Evolutionary conservation across 2,888 invertebrate genomes (phyloP).

Genomic region (Chelonus formosanus): DNA sequence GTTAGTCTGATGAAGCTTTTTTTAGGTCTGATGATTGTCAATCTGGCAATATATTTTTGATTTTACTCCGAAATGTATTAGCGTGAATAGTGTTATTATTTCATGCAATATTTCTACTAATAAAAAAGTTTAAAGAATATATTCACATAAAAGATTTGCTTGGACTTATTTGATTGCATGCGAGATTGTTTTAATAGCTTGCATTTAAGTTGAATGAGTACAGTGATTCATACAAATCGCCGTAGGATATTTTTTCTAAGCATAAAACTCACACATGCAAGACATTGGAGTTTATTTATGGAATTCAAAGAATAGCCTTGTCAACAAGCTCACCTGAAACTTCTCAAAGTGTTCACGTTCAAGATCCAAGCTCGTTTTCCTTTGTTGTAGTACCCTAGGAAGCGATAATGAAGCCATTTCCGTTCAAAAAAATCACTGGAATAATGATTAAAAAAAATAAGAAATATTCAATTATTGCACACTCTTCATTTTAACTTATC

Average conservation of each 20-base stretch:
- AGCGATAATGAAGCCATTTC: constrained; percentile 78
- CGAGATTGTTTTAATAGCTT: not conserved
- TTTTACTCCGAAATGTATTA: not conserved
- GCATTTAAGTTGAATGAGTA: not conserved
- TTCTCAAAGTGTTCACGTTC: constrained; percentile 87
- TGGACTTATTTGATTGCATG: constrained; percentile 3
- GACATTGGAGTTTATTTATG: not conserved
- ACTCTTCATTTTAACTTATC: too few species aligned
- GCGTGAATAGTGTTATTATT: not conserved
- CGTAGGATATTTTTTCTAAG: constrained; percentile 15
- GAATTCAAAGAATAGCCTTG: not conserved
- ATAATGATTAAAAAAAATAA: constrained; percentile 1
- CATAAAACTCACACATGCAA: constrained; percentile 6
- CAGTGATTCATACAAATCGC: constrained; percentile 10
- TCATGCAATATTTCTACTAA: not conserved
- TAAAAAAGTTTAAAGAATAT: too few species aligned
- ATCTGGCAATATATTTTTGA: not conserved
- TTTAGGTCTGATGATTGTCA: not conserved
- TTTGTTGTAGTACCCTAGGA: constrained; percentile 76
- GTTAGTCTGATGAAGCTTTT: constrained; percentile 8
- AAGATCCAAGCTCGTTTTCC: constrained; percentile 79
- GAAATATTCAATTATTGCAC: too few species aligned
- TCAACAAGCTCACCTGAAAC: constrained; percentile 73
- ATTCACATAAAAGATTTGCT: too few species aligned
- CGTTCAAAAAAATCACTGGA: constrained; percentile 10